Evolutionary conservation across 2,113 vertebrate species (phyloP).

Genomic region (Nothoprocta pentlandii): DNA sequence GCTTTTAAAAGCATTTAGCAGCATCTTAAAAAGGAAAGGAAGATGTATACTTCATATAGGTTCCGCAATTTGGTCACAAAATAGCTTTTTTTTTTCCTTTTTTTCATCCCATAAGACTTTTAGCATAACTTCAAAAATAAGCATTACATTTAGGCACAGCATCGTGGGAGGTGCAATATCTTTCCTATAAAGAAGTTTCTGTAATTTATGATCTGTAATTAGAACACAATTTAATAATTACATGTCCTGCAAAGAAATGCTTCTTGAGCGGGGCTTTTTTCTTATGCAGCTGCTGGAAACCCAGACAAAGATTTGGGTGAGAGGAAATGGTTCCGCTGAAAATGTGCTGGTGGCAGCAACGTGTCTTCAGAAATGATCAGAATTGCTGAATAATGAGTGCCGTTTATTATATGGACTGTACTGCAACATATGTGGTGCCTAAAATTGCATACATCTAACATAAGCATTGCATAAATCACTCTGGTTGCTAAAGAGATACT

Average conservation of each 20-base stretch:
- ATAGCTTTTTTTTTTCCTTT: not conserved
- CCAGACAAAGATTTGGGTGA: not conserved
- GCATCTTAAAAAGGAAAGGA: not conserved
- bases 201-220: constrained; percentile 64
- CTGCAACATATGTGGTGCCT: not conserved
- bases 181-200: not conserved
- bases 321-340: constrained; percentile 21
- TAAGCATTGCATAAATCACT: not conserved
- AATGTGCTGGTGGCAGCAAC: not conserved
- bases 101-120: not conserved
- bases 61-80: not conserved
- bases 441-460: not conserved
- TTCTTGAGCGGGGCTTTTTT: constrained; percentile 64
- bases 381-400: not conserved
- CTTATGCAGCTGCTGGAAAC: constrained; percentile 49
- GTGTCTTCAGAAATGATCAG: not conserved
- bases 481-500: not conserved
- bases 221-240: constrained; percentile 64
- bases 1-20: not conserved
- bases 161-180: not conserved
- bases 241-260: constrained; percentile 46
- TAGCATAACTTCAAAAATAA: not conserved
- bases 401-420: not conserved
- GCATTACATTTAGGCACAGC: not conserved
- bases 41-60: not conserved